Base-by-base conservation (phyloP, 2,113 vertebrate genomes). In the Odocoileus virginianus region DNA sequence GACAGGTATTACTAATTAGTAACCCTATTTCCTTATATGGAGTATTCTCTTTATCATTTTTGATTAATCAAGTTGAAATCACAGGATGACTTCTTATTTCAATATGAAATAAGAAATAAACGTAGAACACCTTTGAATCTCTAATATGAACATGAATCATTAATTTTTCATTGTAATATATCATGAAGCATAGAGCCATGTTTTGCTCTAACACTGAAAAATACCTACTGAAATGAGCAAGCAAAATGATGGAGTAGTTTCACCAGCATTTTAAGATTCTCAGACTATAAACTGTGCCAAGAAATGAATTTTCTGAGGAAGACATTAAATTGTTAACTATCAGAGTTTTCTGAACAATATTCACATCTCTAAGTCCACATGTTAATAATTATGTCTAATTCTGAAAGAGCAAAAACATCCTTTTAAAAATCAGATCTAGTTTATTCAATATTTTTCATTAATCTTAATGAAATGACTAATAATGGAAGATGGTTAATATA, bases 281-380 rank as follows among this genome's bases (percentile, higher is more conserved):
- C 19, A 28, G 57, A 52, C 40, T 83, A 8, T 67, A 45, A 85
- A 7, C 14, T 71, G 7, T 58, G 27, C 14, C 13, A 91, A 92
- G 67, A 93, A 86, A 93, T 67, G 16, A 79, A 9, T 79, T 89
- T 95, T 89, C 27, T 86, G 28, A 90, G 54, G 74, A 96, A 92
- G 55, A 82, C 13, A 47, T 47, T 92, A 96, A 89, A 45, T 36
- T 52, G 1, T 55, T 76, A 47, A 87, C 71, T 93, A 19, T 40
- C 25, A 19, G 3, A 81, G 10, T 12, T 89, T 87, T 91, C 30
- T 84, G 33, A 87, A 36, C 45, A 28, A 89, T 64, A 90, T 94
- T 89, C 30, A 57, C 43, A 43, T 43, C 8, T 92, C 33, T 40
- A 71, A 30, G 10, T 67, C 15, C 30, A 93, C 6, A 7, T 67